These are phyloP conservation scores for Adineta ricciae DNA, from an alignment of 2,888 invertebrate species.

Conservation along the genomic window DNA sequence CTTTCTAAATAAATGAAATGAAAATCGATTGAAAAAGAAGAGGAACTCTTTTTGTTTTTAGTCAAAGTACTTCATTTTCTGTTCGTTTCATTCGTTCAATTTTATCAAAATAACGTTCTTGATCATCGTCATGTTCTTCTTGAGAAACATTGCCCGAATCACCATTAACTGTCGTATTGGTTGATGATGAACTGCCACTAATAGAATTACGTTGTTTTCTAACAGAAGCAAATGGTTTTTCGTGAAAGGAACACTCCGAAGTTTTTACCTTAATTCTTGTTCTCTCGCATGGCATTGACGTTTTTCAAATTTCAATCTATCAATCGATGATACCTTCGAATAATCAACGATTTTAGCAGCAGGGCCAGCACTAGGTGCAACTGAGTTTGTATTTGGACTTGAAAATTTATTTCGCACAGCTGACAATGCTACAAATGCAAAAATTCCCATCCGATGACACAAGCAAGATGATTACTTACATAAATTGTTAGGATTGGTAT, in stretches of 20 bases:
- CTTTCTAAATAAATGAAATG: not conserved
- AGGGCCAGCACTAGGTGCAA: not conserved
- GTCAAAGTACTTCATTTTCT: slow-evolving; percentile 6
- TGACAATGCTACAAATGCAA: not conserved
- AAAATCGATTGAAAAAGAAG: not conserved
- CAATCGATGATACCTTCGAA: not conserved
- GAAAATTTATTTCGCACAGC: not conserved
- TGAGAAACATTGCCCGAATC: slow-evolving; percentile 14
- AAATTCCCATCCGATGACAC: not conserved
- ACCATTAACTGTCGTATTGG: not conserved
- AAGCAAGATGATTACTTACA: not conserved
- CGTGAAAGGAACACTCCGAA: not conserved
- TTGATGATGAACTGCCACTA: not conserved
- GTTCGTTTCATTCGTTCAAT: slow-evolving; percentile 1
- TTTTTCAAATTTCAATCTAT: slow-evolving; percentile 4
- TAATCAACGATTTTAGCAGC: not conserved
- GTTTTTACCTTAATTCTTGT: slow-evolving; percentile 4
- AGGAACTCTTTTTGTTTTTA: not conserved
- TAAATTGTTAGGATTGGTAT: not conserved
- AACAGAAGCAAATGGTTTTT: not conserved
- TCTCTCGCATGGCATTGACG: not conserved
- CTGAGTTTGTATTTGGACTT: not conserved
- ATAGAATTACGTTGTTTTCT: slow-evolving; percentile 12
- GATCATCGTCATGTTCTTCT: not conserved
- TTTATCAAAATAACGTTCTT: slow-evolving; percentile 18